phyloP scores from a whole-genome alignment of 2,888 invertebrate species.

The Chrysotoxum bicinctum region DNA sequence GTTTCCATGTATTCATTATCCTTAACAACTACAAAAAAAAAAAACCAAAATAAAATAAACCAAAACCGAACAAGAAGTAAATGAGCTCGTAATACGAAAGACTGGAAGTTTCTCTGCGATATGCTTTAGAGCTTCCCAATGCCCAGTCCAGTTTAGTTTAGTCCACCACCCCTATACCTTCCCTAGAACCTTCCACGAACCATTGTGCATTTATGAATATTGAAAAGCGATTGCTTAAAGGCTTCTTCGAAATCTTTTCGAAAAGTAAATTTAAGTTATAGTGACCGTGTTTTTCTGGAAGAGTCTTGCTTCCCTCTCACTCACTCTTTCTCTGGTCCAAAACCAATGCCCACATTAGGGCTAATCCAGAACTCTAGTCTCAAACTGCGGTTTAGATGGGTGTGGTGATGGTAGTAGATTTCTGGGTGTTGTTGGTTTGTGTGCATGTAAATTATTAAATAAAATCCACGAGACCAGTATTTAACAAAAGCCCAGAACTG shows the following conservation, averaged over 20 bases:
- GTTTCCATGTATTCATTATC: constrained; percentile 64
- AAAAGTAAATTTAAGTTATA: constrained; percentile 49
- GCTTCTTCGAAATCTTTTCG: constrained; percentile 41
- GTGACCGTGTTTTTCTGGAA: constrained; percentile 48
- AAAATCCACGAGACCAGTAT: constrained; percentile 50
- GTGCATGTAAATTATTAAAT: constrained; percentile 63
- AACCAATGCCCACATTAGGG: constrained; percentile 15
- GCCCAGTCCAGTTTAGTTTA: background rate
- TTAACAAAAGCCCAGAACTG: constrained; percentile 43
- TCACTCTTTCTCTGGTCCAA: background rate
- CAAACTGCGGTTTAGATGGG: constrained; percentile 26
- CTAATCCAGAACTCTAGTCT: constrained; percentile 16
- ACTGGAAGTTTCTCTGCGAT: constrained; percentile 33
- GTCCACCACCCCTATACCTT: background rate
- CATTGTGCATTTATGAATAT: constrained; percentile 61
- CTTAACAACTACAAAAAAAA: constrained; percentile 25
- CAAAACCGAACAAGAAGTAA: constrained; percentile 48
- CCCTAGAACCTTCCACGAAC: background rate
- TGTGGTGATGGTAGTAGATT: constrained; percentile 51
- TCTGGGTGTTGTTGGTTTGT: constrained; percentile 27
- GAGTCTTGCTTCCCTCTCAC: constrained; percentile 3
- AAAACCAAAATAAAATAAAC: constrained; percentile 24
- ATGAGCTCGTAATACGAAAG: constrained; percentile 43
- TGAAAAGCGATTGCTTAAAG: constrained; percentile 64
- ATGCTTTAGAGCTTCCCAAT: background rate